Percentiles rank a stretch among this genome's conserved stretches.
Evolutionary conservation across 2,113 vertebrate genomes (phyloP).

Genomic region (Leiothrix lutea): DNA sequence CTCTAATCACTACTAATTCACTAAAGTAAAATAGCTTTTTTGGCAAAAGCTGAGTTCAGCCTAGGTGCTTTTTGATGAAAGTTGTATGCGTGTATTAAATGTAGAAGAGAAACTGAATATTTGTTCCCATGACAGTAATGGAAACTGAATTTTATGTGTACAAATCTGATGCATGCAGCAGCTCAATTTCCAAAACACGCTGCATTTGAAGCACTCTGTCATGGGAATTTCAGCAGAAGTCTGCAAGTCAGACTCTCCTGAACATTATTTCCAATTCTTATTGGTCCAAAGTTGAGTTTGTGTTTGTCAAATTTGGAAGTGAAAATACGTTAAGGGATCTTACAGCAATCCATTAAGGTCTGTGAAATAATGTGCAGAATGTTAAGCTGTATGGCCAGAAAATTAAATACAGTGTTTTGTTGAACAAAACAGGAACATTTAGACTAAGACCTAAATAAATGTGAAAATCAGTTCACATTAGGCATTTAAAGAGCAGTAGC

Average conservation of each 20-base stretch:
- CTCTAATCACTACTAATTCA: neutral
- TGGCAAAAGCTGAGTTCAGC: neutral
- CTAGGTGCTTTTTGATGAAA: neutral
- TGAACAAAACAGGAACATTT: neutral
- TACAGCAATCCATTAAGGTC: neutral
- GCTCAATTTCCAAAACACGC: neutral
- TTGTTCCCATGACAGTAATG: neutral
- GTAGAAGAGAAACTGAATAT: neutral
- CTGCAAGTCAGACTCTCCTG: neutral
- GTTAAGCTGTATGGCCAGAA: neutral
- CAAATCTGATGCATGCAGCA: neutral
- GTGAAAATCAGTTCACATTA: neutral
- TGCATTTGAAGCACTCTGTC: neutral
- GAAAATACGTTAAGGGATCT: neutral
- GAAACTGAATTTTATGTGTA: neutral
- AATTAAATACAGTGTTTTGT: neutral
- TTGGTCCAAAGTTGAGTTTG: neutral
- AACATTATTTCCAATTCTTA: neutral
- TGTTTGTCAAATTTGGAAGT: neutral
- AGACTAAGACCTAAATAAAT: neutral
- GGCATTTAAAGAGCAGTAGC: neutral
- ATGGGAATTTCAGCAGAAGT: neutral
- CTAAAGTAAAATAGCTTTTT: neutral
- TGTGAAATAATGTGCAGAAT: neutral
- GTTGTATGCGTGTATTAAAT: rapidly evolving